Base-by-base conservation (phyloP, 2,888 invertebrate genomes). In the Patella ulyssiponensis region DNA sequence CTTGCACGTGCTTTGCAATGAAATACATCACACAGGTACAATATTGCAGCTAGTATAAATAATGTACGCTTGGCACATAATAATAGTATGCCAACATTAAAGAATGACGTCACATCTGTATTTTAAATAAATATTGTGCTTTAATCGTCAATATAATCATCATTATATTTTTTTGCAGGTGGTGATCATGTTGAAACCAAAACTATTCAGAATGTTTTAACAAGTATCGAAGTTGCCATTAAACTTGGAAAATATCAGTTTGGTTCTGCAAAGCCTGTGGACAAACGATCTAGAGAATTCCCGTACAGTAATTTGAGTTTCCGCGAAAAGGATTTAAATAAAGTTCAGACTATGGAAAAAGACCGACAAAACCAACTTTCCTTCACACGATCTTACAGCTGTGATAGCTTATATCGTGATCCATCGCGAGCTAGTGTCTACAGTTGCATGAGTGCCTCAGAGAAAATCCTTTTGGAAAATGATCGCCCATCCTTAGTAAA, bases 241-340 rank as follows among this genome's bases (percentile, higher is more conserved):
- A 85, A 87, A 72, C 77, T 86, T 70, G 84, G 86, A 51, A 82
- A 83, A 72, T 85, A 85, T 78, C 85, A 85, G 53, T 84, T 80
- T 75, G 84, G 84, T 27, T 81, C 82, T 1, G 82, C 82, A 0
- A 83, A 81, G 69, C 81, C 79, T 1, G 75, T 78, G 11, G 86
- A 87, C 53, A 73, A 33, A 1, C 75, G 88, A 9, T 81, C 85
- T 2, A 77, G 77, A 0, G 85, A 85, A 54, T 77, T 81, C 44
- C 88, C 88, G 1, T 86, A 79, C 79, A 88, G 88, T 77, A 83
- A 82, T 27, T 80, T 89, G 58, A 83, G 86, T 14, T 87, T 86
- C 85, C 82, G 86, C 54, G 86, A 87, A 33, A 82, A 83, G 70
- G 88, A 88, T 54, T 80, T 88, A 9, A 79, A 81, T 14, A 83